Evolutionary conservation across 2,888 invertebrate species (phyloP), one percentile per base, ranked within the genome.

Genomic region (Dione juno): DNA sequence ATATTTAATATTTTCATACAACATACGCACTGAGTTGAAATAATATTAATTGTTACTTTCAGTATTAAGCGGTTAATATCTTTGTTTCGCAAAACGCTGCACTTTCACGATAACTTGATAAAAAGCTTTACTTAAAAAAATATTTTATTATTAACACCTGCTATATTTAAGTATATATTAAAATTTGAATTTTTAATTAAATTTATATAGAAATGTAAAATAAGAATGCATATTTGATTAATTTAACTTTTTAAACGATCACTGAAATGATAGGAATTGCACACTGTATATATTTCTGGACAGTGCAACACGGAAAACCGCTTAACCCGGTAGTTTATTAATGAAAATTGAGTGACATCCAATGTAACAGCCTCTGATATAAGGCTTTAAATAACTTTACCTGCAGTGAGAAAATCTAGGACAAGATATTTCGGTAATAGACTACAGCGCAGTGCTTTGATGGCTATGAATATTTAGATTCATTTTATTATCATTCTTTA

Each of bases 331-430:
- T 87, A 85, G 86, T 83, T 83, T 87, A 88, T 88, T 93, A 93
- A 92, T 93, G 92, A 92, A 91, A 93, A 92, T 92, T 92, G 92
- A 93, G 88, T 82, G 93, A 88, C 90, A 87, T 86, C 81, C 83
- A 82, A 79, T 89, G 89, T 87, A 84, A 84, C 85, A 76, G 77
- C 69, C 81, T 81, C 84, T 83, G 83, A 84, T 90, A 88, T 92
- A 28, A 89, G 89, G 82, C 75, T 71, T 74, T 66, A 73, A 74
- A 80, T 79, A 84, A 82, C 82, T 83, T 82, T 81, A 83, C 79
- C 79, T 77, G 80, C 68, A 69, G 73, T 70, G 67, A 70, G 67
- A 79, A 82, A 82, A 92, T 90, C 88, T 92, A 82, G 92, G 90
- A 88, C 92, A 90, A 86, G 88, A 86, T 87, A 86, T 86, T 85